Evolutionary conservation across 2,888 invertebrate genomes (phyloP).

Genomic region (Ischnus inquisitorius): DNA sequence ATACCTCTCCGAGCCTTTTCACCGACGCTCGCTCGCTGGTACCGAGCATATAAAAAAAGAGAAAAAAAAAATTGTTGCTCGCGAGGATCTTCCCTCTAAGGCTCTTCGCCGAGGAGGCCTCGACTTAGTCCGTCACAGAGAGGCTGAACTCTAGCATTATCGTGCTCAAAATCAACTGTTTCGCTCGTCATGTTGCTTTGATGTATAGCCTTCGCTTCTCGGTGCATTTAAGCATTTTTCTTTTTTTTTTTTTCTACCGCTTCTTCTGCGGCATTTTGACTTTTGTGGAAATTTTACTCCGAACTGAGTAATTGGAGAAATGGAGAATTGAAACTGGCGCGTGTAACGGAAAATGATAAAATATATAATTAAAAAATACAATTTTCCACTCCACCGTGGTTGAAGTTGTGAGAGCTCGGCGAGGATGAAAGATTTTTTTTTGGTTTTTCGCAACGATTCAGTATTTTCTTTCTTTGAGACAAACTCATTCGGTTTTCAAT

Average conservation of each 20-base stretch:
- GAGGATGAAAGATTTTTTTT: too few relatives aligned
- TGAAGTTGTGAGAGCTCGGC: too few relatives aligned
- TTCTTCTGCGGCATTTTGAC: too few relatives aligned
- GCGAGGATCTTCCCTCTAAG: conserved; percentile 6
- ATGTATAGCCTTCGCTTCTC: conserved; percentile 12
- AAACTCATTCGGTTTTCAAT: too few relatives aligned
- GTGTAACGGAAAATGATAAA: neutral
- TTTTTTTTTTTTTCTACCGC: too few relatives aligned
- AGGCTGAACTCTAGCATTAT: conserved; percentile 36
- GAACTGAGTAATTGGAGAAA: too few relatives aligned
- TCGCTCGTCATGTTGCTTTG: neutral
- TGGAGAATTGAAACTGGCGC: neutral
- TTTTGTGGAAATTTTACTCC: too few relatives aligned
- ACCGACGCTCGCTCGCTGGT: conserved; percentile 60
- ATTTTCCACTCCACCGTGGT: too few relatives aligned
- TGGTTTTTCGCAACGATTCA: too few relatives aligned
- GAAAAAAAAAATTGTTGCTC: conserved; percentile 4
- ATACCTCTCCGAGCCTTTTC: conserved; percentile 70
- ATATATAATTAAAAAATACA: too few relatives aligned
- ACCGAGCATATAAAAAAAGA: conserved; percentile 6
- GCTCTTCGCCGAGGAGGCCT: conserved; percentile 3
- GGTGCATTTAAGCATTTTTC: neutral
- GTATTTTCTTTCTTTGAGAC: too few relatives aligned
- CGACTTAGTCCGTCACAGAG: conserved; percentile 8
- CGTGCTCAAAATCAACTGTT: neutral